Evolutionary conservation across 2,888 invertebrate species (phyloP), one percentile per base, ranked within the genome.

Genomic region (Meteorus cinctellus): DNA sequence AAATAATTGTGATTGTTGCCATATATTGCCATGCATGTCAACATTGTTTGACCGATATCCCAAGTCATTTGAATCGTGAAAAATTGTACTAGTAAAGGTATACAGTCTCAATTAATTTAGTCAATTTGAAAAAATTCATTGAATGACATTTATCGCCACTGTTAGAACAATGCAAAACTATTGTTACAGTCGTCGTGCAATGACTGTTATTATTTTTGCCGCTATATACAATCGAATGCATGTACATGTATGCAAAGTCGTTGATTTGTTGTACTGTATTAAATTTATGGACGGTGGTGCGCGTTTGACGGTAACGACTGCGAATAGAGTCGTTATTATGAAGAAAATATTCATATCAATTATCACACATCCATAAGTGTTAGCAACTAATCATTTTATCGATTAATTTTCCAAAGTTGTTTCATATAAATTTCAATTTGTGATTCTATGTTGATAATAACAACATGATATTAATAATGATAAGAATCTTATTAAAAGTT

Each of bases 101-200:
- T 55, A 55, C 4, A n/a, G 24, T 24, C 24, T 24, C 6, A 41
- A 41, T 41, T 12, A 5, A 41, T 41, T 41, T 55, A 6, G 55
- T 24, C 55, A 8, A 48, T 48, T 48, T 4, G 4, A 4, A 55
- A 5, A 55, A 19, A n/a, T 19, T 48, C 19, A 19, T 72, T 72
- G 76, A 74, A 77, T 81, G 84, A 82, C 83, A 81, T 84, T 85
- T 83, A 85, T 80, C 80, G 77, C 77, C 76, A 74, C 66, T 81
- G 83, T 24, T 82, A 82, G 82, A 85, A 83, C 83, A 83, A 84
- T 84, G 81, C 74, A 79, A 78, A 85, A 80, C 84, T 80, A 82
- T 82, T 81, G 78, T 66, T 67, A 68, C 76, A 79, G 80, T 82
- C 81, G 80, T 27, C 60, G 76, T 51, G 74, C 70, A 45, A 60